Conservation (phyloP, 2,888 invertebrate genomes). For the Drosophila neonasuta region DNA sequence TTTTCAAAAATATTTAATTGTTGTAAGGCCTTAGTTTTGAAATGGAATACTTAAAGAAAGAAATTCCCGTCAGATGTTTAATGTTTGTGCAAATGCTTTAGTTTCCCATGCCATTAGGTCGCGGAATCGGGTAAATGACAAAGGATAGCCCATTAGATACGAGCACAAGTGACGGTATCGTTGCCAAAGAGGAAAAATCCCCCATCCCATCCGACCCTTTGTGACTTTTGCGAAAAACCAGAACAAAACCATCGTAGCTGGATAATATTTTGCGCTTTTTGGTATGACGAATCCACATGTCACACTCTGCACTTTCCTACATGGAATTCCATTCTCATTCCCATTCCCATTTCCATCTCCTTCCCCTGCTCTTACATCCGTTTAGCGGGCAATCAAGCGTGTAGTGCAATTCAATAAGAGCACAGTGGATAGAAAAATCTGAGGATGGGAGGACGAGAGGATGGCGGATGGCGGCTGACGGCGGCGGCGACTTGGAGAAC, state of each 20-base stretch:
- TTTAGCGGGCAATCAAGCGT: conserved; percentile 77
- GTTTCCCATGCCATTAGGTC: conserved; percentile 68
- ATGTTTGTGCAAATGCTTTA: conserved; percentile 68
- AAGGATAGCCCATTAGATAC: conserved; percentile 66
- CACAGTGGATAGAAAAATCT: background rate
- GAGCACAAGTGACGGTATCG: conserved; percentile 42
- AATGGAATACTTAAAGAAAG: conserved; percentile 5
- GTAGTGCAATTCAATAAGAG: conserved; percentile 75
- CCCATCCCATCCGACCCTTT: conserved; percentile 39
- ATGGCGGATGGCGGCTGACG: conserved; percentile 12
- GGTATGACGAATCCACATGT: conserved; percentile 76
- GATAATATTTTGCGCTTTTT: conserved; percentile 73
- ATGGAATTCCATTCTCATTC: conserved; percentile 35
- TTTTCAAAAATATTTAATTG: too few species aligned
- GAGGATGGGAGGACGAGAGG: conserved; percentile 5
- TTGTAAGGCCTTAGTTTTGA: background rate
- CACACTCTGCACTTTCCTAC: conserved; percentile 37
- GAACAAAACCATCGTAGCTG: conserved; percentile 67
- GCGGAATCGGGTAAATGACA: conserved; percentile 43
- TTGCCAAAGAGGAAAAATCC: conserved; percentile 26
- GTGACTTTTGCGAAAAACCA: conserved; percentile 69
- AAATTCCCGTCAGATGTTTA: conserved; percentile 53
- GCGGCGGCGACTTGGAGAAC: conserved; percentile 60
- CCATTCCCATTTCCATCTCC: background rate
- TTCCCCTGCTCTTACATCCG: conserved; percentile 55